Percentiles rank a stretch among this genome's conserved stretches.
These are phyloP conservation scores for Salvelinus alpinus DNA, from an alignment of 2,113 vertebrate genomes.

Conservation along the genomic window DNA sequence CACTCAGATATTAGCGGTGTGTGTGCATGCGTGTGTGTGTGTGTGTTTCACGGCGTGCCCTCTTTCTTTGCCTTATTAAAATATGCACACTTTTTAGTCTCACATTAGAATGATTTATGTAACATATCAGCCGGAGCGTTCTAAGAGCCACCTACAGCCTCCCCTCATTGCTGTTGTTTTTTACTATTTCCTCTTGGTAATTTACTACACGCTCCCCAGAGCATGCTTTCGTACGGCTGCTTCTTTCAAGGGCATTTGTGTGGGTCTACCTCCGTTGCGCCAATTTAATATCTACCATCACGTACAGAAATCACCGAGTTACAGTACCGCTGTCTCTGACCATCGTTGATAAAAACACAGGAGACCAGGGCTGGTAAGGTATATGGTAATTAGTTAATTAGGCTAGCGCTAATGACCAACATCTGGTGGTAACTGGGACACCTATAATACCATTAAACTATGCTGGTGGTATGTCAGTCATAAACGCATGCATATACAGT, in stretches of 20 bases:
- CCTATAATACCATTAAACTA: not conserved
- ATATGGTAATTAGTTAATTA: not conserved
- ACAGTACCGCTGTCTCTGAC: not conserved
- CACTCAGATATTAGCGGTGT: not conserved
- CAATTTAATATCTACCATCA: constrained; percentile 40
- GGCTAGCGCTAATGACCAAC: not conserved
- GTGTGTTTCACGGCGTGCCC: constrained; percentile 25
- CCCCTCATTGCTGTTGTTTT: constrained; percentile 72
- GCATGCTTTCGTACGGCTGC: constrained; percentile 50
- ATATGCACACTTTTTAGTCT: constrained; percentile 69
- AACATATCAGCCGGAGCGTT: constrained; percentile 52
- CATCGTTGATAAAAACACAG: not conserved
- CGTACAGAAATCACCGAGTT: not conserved
- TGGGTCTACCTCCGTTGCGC: constrained; percentile 36
- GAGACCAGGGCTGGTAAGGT: not conserved
- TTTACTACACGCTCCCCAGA: constrained; percentile 67
- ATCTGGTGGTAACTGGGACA: not conserved
- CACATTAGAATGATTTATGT: constrained; percentile 77
- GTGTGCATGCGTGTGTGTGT: constrained; percentile 2
- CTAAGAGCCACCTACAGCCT: constrained; percentile 65
- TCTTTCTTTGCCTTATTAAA: constrained; percentile 59
- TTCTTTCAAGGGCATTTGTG: constrained; percentile 69
- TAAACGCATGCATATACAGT: not conserved
- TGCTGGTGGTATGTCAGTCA: not conserved
- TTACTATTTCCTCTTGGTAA: constrained; percentile 66